These are phyloP conservation scores for Trichonephila clavata DNA, from an alignment of 1,140 invertebrate species.

Conservation along the genomic window DNA sequence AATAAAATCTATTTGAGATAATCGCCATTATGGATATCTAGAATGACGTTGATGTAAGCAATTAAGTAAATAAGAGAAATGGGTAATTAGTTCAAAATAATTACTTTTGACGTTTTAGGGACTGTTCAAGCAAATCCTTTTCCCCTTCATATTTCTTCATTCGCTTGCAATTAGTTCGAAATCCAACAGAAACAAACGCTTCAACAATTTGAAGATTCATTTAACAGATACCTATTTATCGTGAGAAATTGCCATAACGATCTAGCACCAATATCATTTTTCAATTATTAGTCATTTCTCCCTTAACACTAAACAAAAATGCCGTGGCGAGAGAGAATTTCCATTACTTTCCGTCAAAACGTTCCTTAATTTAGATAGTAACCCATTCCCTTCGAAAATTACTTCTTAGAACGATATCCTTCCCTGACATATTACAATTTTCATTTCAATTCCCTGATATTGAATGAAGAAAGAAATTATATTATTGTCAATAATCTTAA, in stretches of 20 bases:
- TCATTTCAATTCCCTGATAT: neutral
- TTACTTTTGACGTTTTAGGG: too few relatives aligned
- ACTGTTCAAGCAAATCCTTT: neutral
- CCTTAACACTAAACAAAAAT: neutral
- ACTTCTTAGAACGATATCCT: neutral
- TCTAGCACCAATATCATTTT: neutral
- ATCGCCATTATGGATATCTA: too few relatives aligned
- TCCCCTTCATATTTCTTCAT: neutral
- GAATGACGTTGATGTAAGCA: too few relatives aligned
- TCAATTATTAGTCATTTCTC: neutral
- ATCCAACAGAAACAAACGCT: conserved; percentile 6
- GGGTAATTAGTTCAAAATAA: too few relatives aligned
- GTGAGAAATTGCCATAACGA: neutral
- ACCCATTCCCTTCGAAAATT: neutral
- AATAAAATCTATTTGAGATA: too few relatives aligned
- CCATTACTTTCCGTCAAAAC: neutral
- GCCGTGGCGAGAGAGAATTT: neutral
- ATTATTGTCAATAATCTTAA: conserved; percentile 14
- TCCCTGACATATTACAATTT: neutral
- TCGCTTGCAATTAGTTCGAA: neutral
- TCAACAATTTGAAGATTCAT: neutral
- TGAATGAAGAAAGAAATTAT: neutral
- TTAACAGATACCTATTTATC: neutral
- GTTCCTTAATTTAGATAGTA: neutral
- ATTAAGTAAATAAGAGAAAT: too few relatives aligned